A percentile compares a stretch with the other conserved stretches of the same genome.
Conservation (phyloP, 1,140 invertebrate species). For the Drosophila punjabiensis region DNA sequence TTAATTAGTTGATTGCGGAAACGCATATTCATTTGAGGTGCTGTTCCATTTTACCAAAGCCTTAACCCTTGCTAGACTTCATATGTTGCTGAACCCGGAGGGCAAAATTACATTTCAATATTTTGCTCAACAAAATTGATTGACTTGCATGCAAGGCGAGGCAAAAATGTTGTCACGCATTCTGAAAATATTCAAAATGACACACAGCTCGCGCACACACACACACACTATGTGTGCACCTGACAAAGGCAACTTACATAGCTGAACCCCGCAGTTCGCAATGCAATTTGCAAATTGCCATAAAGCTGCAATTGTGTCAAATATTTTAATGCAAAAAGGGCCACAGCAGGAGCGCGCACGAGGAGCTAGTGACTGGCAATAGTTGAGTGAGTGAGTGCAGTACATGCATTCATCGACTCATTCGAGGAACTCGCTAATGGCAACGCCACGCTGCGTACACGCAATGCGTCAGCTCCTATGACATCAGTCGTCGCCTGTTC, state of each 20-base stretch:
- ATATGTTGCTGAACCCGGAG: background rate
- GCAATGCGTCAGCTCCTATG: slow-evolving; percentile 36
- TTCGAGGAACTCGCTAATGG: slow-evolving; percentile 10
- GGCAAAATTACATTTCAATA: slow-evolving; percentile 45
- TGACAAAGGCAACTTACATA: slow-evolving; percentile 34
- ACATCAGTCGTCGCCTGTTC: slow-evolving; percentile 39
- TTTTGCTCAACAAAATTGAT: slow-evolving; percentile 45
- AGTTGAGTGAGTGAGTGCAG: background rate
- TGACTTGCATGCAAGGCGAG: slow-evolving; percentile 62
- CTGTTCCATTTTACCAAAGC: background rate
- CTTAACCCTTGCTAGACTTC: background rate
- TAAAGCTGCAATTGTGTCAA: slow-evolving; percentile 61
- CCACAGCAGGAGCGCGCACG: slow-evolving; percentile 36
- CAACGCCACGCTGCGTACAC: slow-evolving; percentile 50
- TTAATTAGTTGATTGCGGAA: slow-evolving; percentile 23
- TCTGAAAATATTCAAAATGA: slow-evolving; percentile 60
- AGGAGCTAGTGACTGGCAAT: slow-evolving; percentile 13
- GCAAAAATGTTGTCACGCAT: slow-evolving; percentile 59
- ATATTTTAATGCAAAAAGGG: slow-evolving; percentile 74
- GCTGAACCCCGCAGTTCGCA: slow-evolving; percentile 28
- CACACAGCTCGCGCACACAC: slow-evolving; percentile 31
- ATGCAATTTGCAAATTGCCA: slow-evolving; percentile 72
- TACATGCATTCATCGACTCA: slow-evolving; percentile 6
- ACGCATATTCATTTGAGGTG: background rate
- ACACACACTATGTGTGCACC: slow-evolving; percentile 43